Percentiles rank a stretch among this genome's conserved stretches.
Evolutionary conservation across 2,888 invertebrate genomes (phyloP).

Genomic region (Parnassius orleans): DNA sequence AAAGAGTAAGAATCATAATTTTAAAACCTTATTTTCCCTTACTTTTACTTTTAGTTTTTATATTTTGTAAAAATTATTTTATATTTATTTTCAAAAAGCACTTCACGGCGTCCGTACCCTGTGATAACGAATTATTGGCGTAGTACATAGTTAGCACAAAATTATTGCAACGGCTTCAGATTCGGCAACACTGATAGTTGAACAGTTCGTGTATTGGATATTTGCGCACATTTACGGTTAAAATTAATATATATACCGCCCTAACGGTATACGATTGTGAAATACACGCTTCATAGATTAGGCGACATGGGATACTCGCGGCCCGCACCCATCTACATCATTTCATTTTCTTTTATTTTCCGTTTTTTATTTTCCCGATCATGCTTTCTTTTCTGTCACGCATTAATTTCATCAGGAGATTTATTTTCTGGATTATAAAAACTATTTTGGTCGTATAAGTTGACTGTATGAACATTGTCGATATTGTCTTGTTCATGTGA

Average conservation of each 20-base stretch:
- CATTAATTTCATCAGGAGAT: conserved; percentile 51
- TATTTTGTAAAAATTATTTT: conserved; percentile 1
- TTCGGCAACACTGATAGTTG: conserved; percentile 41
- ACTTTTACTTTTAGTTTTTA: conserved; percentile 9
- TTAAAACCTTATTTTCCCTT: conserved; percentile 26
- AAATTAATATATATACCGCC: conserved; percentile 10
- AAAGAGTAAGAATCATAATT: neutral
- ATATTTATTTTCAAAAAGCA: conserved; percentile 34
- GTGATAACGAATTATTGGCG: conserved; percentile 58
- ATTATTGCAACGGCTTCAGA: conserved; percentile 49
- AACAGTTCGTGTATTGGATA: conserved; percentile 22
- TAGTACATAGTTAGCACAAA: conserved; percentile 52
- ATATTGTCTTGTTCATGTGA: conserved; percentile 78
- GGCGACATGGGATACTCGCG: conserved; percentile 46
- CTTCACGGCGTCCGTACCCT: conserved; percentile 33
- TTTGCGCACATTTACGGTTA: conserved; percentile 25
- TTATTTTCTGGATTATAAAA: conserved; percentile 52
- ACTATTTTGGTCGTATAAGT: conserved; percentile 80
- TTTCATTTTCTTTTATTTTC: conserved; percentile 44
- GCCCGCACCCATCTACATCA: conserved; percentile 63
- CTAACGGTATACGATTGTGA: neutral
- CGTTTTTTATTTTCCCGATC: conserved; percentile 53
- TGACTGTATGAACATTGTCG: conserved; percentile 64
- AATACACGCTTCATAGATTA: conserved; percentile 29
- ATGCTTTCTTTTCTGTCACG: conserved; percentile 68